Evolutionary conservation across 2,888 invertebrate genomes (phyloP), one percentile per base, ranked within the genome.

Genomic region (Microplitis manilae): DNA sequence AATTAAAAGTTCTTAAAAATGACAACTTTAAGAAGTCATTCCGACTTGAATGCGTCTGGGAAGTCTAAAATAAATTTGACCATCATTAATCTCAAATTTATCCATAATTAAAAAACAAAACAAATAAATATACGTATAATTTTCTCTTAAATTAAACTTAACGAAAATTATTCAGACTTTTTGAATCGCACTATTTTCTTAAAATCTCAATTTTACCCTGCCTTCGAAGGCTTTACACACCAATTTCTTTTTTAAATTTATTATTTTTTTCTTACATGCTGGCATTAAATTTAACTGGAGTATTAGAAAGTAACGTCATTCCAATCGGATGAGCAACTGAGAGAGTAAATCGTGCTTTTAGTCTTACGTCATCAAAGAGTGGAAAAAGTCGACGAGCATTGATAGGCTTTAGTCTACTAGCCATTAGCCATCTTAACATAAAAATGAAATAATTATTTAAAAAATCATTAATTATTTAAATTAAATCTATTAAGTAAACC

Each of bases 311-410:
- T 0, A 93, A 93, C 40, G 92, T 92, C 89, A 94, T 91, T 83
- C 93, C 93, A 64, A 92, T 89, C 17, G 92, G 91, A 84, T 94
- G 93, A 2, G 94, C 93, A 30, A 95, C 92, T 73, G 94, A 94
- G 84, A 96, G 92, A 85, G 94, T 93, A 88, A 96, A 96, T 80
- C 92, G 92, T 13, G 96, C 94, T 90, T 95, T 95, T 86, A 94
- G 93, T 9, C 93, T 93, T 0, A 95, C 94, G 85, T 96, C 95
- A 85, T 96, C 95, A 86, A 96, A 86, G 50, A 84, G 70, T 0
- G 88, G 88, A 64, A 88, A 85, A n/a, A 87, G 82, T 5, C 81
- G 78, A 9, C 83, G 79, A 5, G 87, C 84, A 7, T 81, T 84
- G 8, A 78, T 77, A 2, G 84, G 84, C 62, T 84, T 86, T 39